phyloP scores from a whole-genome alignment of 2,888 invertebrate genomes.

The Oithona nana region DNA sequence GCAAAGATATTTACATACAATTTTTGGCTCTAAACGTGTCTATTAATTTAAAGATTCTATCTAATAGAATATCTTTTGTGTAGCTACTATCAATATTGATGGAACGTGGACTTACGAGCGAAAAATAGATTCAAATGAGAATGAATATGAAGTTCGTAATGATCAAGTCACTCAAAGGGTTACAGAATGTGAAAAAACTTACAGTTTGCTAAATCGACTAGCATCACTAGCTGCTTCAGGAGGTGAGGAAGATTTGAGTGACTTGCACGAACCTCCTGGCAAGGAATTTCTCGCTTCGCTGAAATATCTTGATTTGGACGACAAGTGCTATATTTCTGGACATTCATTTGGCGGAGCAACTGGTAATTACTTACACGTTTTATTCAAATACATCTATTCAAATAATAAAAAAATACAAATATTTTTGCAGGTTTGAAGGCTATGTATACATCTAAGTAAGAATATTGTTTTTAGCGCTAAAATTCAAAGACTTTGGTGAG shows the following conservation, averaged over 20 bases:
- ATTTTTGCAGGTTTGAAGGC: neutral
- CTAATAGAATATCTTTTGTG: too few species aligned
- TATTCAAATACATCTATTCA: too few species aligned
- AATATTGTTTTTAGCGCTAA: too few species aligned
- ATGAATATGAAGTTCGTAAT: neutral
- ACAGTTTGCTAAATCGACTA: neutral
- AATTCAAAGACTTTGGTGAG: too few species aligned
- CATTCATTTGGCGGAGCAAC: constrained; percentile 1
- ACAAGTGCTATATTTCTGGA: neutral
- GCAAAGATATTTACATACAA: too few species aligned
- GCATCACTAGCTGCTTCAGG: neutral
- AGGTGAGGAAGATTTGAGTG: neutral
- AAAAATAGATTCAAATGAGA: neutral
- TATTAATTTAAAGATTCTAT: too few species aligned
- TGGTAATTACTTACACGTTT: too few species aligned
- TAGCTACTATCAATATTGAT: neutral
- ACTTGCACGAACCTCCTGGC: neutral
- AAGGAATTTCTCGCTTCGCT: neutral
- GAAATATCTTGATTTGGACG: neutral
- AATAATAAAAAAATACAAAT: too few species aligned
- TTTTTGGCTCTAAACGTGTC: too few species aligned
- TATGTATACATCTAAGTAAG: neutral
- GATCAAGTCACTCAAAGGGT: neutral
- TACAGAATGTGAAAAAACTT: neutral
- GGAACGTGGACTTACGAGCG: neutral